These are phyloP conservation scores for Anguilla japonica DNA, from an alignment of 2,113 vertebrate genomes.

Conservation along the genomic window DNA sequence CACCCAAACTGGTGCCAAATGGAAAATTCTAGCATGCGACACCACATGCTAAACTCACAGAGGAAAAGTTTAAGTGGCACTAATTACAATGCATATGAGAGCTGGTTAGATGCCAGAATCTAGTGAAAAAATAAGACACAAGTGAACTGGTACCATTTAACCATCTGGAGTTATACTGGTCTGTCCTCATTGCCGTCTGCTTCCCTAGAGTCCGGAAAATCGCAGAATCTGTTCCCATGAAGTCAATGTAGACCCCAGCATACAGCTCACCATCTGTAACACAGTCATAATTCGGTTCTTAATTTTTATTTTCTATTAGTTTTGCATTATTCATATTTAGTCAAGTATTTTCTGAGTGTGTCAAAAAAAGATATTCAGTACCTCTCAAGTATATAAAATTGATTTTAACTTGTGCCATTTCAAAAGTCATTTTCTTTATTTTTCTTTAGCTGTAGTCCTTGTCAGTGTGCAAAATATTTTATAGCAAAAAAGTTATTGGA, in stretches of 20 bases:
- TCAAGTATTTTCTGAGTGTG: not conserved
- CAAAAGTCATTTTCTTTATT: not conserved
- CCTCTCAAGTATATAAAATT: not conserved
- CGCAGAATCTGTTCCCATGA: constrained; percentile 97
- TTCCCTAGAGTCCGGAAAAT: constrained; percentile 96
- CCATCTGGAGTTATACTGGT: constrained; percentile 99
- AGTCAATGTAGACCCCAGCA: constrained; percentile 95
- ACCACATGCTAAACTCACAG: not conserved
- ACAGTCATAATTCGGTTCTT: not conserved
- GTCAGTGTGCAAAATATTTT: not conserved
- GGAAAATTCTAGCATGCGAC: constrained; percentile 1
- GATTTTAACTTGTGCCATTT: not conserved
- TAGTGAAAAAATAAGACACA: not conserved
- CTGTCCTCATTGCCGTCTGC: constrained; percentile 94
- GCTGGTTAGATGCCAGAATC: not conserved
- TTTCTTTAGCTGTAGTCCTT: not conserved
- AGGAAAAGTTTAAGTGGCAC: not conserved
- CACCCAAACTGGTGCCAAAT: not conserved
- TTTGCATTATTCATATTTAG: not conserved
- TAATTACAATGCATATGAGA: constrained; percentile 7
- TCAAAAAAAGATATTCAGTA: not conserved
- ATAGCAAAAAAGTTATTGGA: not conserved
- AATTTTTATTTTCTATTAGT: not conserved
- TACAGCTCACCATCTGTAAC: constrained; percentile 91
- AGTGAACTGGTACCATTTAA: constrained; percentile 78